phyloP scores from a whole-genome alignment of 1,140 invertebrate species.

The Acromyrmex echinatior region DNA sequence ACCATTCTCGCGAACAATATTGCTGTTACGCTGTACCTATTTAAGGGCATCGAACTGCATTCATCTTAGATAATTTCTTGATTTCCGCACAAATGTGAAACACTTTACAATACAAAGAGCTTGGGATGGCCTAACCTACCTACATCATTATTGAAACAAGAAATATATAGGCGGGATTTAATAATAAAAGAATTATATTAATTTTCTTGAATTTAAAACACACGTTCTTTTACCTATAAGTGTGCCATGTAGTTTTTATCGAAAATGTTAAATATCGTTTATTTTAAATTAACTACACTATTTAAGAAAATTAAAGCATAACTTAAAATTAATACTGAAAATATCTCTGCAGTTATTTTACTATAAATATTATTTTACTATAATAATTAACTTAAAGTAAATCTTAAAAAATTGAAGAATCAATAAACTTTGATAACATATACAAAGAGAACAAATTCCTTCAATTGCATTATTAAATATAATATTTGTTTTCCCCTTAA shows the following conservation, averaged over 20 bases:
- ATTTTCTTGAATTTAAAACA: background rate
- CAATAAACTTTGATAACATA: too few relatives aligned
- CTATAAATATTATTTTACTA: too few relatives aligned
- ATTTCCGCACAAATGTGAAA: background rate
- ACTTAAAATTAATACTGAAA: too few relatives aligned
- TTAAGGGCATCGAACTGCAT: background rate
- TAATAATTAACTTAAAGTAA: too few relatives aligned
- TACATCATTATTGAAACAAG: background rate
- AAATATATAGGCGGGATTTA: background rate
- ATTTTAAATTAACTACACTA: too few relatives aligned
- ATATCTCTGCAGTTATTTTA: too few relatives aligned
- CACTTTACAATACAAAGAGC: background rate
- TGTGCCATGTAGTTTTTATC: background rate
- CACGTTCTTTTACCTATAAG: background rate
- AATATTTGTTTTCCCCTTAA: too few relatives aligned
- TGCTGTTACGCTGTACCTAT: background rate
- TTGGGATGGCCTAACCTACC: background rate
- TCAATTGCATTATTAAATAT: too few relatives aligned
- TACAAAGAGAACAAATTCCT: too few relatives aligned
- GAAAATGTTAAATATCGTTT: background rate
- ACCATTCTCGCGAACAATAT: background rate
- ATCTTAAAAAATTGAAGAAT: too few relatives aligned
- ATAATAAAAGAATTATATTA: background rate
- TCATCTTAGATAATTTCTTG: conserved; percentile 12
- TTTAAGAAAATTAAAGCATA: too few relatives aligned